A percentile compares a stretch with the other conserved stretches of the same genome.
These are phyloP conservation scores for Dasysyrphus tricinctus DNA, from an alignment of 2,888 invertebrate genomes.

Conservation along the genomic window DNA sequence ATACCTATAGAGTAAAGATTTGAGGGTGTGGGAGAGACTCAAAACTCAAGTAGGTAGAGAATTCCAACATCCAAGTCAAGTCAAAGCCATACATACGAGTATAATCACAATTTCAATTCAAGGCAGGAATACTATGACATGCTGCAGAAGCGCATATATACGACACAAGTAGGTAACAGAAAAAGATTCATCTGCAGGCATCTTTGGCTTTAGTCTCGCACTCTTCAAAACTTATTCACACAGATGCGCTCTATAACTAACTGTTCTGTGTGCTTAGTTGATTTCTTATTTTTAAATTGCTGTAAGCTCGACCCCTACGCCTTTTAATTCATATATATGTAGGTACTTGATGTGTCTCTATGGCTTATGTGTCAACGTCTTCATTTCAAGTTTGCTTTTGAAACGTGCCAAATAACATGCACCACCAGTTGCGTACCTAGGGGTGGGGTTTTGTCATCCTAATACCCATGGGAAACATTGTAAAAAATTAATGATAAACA, in stretches of 20 bases:
- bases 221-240: conserved; percentile 37
- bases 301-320: conserved; percentile 67
- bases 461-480: background rate
- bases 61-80: conserved; percentile 13
- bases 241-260: conserved; percentile 6
- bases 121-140: background rate
- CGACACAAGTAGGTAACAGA: conserved; percentile 7
- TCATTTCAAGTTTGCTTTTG: conserved; percentile 47
- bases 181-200: conserved; percentile 47
- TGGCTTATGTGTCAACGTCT: conserved; percentile 63
- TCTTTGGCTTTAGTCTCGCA: conserved; percentile 15
- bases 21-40: conserved; percentile 14
- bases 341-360: conserved; percentile 37
- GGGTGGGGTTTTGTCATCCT: background rate
- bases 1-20: conserved; percentile 13
- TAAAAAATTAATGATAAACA: background rate
- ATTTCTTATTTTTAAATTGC: background rate
- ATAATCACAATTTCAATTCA: conserved; percentile 60
- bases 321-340: conserved; percentile 59
- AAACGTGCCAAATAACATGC: conserved; percentile 63
- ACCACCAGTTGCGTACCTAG: conserved; percentile 13
- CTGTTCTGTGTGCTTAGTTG: conserved; percentile 2
- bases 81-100: conserved; percentile 9
- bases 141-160: conserved; percentile 6
- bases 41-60: conserved; percentile 13